These are phyloP conservation scores for Baronia brevicornis DNA, from an alignment of 2,888 invertebrate genomes.

Conservation along the genomic window DNA sequence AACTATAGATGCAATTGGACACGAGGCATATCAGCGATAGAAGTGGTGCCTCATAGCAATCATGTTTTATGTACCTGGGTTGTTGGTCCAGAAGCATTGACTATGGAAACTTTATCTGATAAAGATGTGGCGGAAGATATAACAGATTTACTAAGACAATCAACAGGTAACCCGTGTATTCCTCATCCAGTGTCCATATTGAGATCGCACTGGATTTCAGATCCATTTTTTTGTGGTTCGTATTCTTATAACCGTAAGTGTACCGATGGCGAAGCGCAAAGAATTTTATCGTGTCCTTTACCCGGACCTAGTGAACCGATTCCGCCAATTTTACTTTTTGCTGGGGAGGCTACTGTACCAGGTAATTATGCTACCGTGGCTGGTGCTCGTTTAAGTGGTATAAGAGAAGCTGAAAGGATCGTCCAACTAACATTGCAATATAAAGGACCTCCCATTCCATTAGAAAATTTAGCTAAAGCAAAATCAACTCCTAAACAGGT, in stretches of 20 bases:
- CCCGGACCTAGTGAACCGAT: conserved; percentile 76
- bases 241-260: conserved; percentile 76
- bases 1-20: conserved; percentile 79
- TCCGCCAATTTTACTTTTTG: conserved; percentile 84
- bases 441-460: conserved; percentile 57
- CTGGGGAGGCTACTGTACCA: conserved; percentile 87
- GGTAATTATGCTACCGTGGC: conserved; percentile 84
- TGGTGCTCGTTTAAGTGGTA: conserved; percentile 85
- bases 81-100: conserved; percentile 79
- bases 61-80: conserved; percentile 83
- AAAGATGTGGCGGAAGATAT: conserved; percentile 79
- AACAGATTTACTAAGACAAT: conserved; percentile 77
- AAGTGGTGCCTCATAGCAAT: conserved; percentile 80
- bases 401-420: conserved; percentile 85
- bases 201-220: conserved; percentile 83
- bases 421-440: conserved; percentile 76
- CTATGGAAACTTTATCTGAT: conserved; percentile 80
- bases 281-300: conserved; percentile 78
- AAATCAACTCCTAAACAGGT: conserved; percentile 5
- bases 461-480: conserved; percentile 1
- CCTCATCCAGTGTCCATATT: conserved; percentile 81
- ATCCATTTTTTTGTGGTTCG: conserved; percentile 82
- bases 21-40: conserved; percentile 80
- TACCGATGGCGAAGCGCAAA: conserved; percentile 44
- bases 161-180: conserved; percentile 75